A percentile compares a stretch with the other conserved stretches of the same genome.
Evolutionary conservation across 2,113 vertebrate genomes (phyloP).

Genomic region (Channa maculata): DNA sequence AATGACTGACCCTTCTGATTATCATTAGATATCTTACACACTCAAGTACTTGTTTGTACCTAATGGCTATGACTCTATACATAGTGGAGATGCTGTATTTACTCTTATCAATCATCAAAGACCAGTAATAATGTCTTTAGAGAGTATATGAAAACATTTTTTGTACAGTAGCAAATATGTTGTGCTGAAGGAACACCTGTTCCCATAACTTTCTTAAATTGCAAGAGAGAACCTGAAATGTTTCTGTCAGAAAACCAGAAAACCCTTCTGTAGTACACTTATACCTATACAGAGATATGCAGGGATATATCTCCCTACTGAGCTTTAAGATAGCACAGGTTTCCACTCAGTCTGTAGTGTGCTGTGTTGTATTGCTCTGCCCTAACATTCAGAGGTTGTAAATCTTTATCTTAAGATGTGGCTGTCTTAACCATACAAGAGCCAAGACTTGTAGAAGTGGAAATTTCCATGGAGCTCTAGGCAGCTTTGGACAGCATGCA

Average conservation of each 20-base stretch:
- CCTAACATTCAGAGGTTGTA: slow-evolving; percentile 23
- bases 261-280: too few relatives aligned
- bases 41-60: neutral
- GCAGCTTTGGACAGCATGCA: slow-evolving; percentile 52
- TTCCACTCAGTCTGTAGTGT: neutral
- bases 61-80: neutral
- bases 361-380: slow-evolving; percentile 22
- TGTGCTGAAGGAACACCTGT: neutral
- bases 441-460: slow-evolving; percentile 54
- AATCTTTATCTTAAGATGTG: slow-evolving; percentile 17
- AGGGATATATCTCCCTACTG: neutral
- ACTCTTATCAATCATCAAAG: neutral
- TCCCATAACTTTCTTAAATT: neutral
- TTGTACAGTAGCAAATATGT: neutral
- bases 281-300: too few relatives aligned
- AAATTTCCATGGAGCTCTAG: slow-evolving; percentile 70
- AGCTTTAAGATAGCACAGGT: neutral
- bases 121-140: neutral
- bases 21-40: neutral
- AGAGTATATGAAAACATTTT: neutral
- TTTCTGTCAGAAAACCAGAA: neutral
- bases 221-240: neutral
- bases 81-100: neutral
- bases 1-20: slow-evolving; percentile 6
- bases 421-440: slow-evolving; percentile 30